Percentiles rank a stretch among this genome's conserved stretches.
Conservation (phyloP, 2,888 invertebrate genomes). For the Sepiola atlantica region DNA sequence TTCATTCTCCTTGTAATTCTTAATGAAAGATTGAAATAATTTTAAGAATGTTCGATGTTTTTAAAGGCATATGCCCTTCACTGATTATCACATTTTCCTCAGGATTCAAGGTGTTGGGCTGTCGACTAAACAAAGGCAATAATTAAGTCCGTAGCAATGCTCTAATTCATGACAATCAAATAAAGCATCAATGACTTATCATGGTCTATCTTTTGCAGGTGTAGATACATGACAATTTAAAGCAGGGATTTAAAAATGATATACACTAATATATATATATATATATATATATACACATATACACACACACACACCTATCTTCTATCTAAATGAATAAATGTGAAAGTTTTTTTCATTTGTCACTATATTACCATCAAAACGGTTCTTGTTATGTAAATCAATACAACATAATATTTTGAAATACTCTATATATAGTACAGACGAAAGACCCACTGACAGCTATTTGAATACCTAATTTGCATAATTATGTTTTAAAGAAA, state of each 20-base stretch:
- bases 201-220: neutral
- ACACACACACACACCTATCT: too few species aligned
- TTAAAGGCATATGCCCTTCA: neutral
- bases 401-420: too few species aligned
- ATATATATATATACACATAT: too few species aligned
- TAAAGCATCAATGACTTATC: neutral
- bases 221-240: neutral
- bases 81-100: neutral
- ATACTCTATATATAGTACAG: too few species aligned
- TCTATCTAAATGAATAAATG: too few species aligned
- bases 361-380: too few species aligned
- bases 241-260: neutral
- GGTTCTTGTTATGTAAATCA: too few species aligned
- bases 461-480: too few species aligned
- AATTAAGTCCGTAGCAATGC: neutral
- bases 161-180: constrained; percentile 10
- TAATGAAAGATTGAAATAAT: neutral
- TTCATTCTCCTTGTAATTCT: neutral
- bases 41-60: neutral
- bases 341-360: too few species aligned
- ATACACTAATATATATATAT: neutral
- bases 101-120: neutral
- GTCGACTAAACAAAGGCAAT: neutral
- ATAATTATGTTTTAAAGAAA: too few species aligned
- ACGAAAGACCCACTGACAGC: too few species aligned